phyloP scores from a whole-genome alignment of 2,888 invertebrate species.

The Scrobipalpa atriplicella region DNA sequence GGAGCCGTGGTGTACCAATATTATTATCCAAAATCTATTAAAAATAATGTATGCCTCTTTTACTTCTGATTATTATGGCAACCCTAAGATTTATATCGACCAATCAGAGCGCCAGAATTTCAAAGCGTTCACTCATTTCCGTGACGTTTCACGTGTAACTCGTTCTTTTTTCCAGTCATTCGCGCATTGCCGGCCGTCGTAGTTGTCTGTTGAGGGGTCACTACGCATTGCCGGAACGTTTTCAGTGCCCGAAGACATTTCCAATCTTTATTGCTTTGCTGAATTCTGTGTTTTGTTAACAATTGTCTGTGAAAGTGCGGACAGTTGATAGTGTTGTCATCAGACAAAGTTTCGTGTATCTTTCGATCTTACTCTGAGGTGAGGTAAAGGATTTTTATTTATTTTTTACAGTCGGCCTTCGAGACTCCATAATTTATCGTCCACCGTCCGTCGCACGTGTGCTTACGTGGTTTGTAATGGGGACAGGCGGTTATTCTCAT shows the following conservation, averaged over 20 bases:
- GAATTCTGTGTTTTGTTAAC: conserved; percentile 51
- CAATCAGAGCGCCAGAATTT: conserved; percentile 10
- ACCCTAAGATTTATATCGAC: conserved; percentile 11
- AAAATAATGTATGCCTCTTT: neutral
- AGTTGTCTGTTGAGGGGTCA: conserved; percentile 69
- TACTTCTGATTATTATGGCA: conserved; percentile 6
- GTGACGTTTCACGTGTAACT: neutral
- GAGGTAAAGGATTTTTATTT: conserved; percentile 51
- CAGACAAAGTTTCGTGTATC: conserved; percentile 57
- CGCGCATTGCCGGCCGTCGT: conserved; percentile 65
- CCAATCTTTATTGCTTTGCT: conserved; percentile 43
- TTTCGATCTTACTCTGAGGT: conserved; percentile 69
- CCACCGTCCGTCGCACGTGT: conserved; percentile 24
- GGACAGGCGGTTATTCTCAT: conserved; percentile 2
- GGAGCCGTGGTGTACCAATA: neutral
- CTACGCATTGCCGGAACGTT: conserved; percentile 66
- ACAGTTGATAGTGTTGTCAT: conserved; percentile 54
- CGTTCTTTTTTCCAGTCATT: conserved; percentile 54
- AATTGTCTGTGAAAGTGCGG: conserved; percentile 66
- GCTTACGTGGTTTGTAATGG: conserved; percentile 42
- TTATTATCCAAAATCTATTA: neutral
- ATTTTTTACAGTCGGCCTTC: conserved; percentile 45
- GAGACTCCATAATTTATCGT: conserved; percentile 26
- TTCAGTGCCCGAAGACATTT: conserved; percentile 54
- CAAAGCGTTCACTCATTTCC: conserved; percentile 7